Percentiles rank a stretch among this genome's conserved stretches.
Evolutionary conservation across 2,888 invertebrate genomes (phyloP).

Genomic region (Melinopterus prodromus): DNA sequence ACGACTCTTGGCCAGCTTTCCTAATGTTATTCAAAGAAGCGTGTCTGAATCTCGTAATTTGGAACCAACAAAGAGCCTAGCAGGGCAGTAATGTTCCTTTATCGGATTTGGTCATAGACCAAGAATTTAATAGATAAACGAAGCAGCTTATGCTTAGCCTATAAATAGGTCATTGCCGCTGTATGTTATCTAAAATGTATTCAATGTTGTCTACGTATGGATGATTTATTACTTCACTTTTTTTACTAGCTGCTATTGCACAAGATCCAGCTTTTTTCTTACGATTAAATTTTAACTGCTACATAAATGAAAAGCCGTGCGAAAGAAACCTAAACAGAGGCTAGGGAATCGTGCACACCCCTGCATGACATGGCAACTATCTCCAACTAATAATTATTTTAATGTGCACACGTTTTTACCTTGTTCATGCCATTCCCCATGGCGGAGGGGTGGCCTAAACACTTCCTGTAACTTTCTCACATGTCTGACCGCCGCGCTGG

Average conservation of each 20-base stretch:
- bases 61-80: background rate
- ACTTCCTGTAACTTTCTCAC: constrained; percentile 46
- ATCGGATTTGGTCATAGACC: background rate
- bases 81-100: background rate
- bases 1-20: no score
- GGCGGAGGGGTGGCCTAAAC: constrained; percentile 48
- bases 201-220: no score
- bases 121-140: background rate
- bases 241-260: no score
- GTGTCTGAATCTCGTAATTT: background rate
- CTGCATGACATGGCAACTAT: background rate
- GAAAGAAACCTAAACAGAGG: background rate
- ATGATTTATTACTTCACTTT: no score
- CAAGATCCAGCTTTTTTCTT: no score
- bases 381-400: background rate
- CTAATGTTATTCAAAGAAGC: background rate
- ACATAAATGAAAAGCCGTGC: background rate
- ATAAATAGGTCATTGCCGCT: background rate
- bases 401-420: constrained; percentile 66
- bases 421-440: constrained; percentile 95
- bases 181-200: background rate
- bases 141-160: background rate
- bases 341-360: background rate
- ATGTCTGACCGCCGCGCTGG: constrained; percentile 49
- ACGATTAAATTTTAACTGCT: no score